Percentiles rank a stretch among this genome's conserved stretches.
phyloP scores from a whole-genome alignment of 30 jellyfish, hydroid and myxozoan species.

The Cassiopea andromeda region DNA sequence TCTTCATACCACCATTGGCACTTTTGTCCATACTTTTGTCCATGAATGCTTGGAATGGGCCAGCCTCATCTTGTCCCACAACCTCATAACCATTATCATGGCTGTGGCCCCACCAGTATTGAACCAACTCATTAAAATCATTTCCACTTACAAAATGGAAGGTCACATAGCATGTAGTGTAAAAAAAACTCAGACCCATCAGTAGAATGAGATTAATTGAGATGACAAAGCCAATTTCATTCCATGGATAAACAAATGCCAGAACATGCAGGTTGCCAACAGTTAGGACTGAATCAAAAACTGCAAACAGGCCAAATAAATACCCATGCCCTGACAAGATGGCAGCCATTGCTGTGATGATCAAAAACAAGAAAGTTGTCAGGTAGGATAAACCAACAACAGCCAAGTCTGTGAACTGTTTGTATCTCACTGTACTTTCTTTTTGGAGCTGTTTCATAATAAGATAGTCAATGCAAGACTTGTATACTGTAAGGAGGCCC shows the following conservation, averaged over 20 bases:
- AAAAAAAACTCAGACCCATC: conserved; percentile 44
- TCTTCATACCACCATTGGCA: not conserved
- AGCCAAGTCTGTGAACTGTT: conserved; percentile 23
- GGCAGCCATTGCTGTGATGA: conserved; percentile 50
- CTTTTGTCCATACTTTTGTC: not conserved
- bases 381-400: conserved; percentile 23
- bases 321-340: conserved; percentile 73
- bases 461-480: conserved; percentile 36
- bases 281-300: conserved; percentile 49
- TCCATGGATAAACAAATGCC: conserved; percentile 61
- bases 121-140: conserved; percentile 53
- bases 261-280: conserved; percentile 46
- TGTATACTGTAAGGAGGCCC: conserved; percentile 12
- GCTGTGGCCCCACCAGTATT: conserved; percentile 38
- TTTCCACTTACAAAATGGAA: conserved; percentile 53
- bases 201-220: conserved; percentile 40
- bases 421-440: not conserved
- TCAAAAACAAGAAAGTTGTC: conserved; percentile 1
- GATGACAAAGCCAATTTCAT: conserved; percentile 60
- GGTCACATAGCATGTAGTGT: conserved; percentile 43
- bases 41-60: conserved; percentile 50
- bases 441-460: not conserved
- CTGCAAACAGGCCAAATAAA: conserved; percentile 51
- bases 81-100: conserved; percentile 17
- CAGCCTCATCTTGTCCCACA: conserved; percentile 47